Base-by-base conservation (phyloP, 2,113 vertebrate species). In the Pangasianodon gigas region DNA sequence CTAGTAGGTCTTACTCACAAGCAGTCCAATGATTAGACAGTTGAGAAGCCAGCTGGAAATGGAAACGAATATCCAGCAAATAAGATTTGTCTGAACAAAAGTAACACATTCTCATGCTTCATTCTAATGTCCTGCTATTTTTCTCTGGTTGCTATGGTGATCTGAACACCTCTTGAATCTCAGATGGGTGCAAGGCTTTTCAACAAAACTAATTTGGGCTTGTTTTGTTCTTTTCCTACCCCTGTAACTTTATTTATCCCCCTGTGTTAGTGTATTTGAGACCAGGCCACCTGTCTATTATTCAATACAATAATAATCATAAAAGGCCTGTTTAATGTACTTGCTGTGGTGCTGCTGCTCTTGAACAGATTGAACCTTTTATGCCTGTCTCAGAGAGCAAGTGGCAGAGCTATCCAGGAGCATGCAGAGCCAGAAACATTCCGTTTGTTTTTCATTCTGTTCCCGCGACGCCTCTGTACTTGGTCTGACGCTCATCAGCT, bases 271-370 rank as follows among this genome's bases (percentile, higher is more conserved):
- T 83, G n/a, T 83, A 41, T 88, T 56, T 85, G 32, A 85, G 86
- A 65, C 18, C 4, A 18, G 62, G 71, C 83, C 65, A 41, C 58
- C 56, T 58, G 44, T 86, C 62, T 85, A 88, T 88, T 89, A 91
- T 88, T 88, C 77, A 88, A 69, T 85, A 84, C 85, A 91, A 91
- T 71, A 92, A 89, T 88, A 86, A 90, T 91, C 85, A 92, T 91
- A 91, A 92, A 92, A 75, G 18, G 67, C 37, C 77, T 56, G 88
- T 90, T 89, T 88, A 77, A 90, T 89, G 87, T 87, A 86, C 90
- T 65, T 86, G 86, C 71, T 86, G 46, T 80, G 71, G 48, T 88
- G 83, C 69, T 87, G 89, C 90, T 88, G 74, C 87, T 90, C 87
- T 91, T 90, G 89, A 88, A 90, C 60, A 52, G 67, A 90, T 86